Evolutionary conservation across 2,888 invertebrate species (phyloP), one percentile per base, ranked within the genome.

Genomic region (Caenorhabditis auriculariae): DNA sequence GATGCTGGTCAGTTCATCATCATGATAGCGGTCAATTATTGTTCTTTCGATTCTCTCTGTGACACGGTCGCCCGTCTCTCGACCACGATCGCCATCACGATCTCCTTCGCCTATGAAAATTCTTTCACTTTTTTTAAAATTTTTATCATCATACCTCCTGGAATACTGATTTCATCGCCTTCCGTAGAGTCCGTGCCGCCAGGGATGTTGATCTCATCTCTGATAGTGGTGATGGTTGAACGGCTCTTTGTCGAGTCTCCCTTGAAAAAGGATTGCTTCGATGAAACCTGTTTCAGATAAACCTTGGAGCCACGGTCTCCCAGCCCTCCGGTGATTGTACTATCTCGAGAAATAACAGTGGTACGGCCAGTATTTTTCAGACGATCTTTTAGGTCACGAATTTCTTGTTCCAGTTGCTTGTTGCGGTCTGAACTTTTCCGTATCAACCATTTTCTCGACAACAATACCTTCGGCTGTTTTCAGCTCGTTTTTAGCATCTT

Each of bases 1-100:
- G 53, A 57, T 57, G 52, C 62, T 60, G 9, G 54, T 50, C 32
- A 80, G 72, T 57, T 80, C 78, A 47, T 74, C 69, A 60, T 78
- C 78, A 48, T 73, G 70, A 45, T 72, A 72, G 41, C 60, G 55
- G 51, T 65, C 65, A 24, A 61, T 43, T 51, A 65, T 60, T 32
- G 54, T 60, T 43, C 60, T 56, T 32, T 57, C 59, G 38, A 60
- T 60, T 46, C 65, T 53, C 28, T 60, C 59, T 15, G 27, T 26
- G 12, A 28, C 43, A 24, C 51, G 29, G 1, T 39, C 50, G 7
- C 54, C 54, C n/a, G n/a, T n/a, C 23, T 41, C 27, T 35, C 54
- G 28, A 17, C 51, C 51, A 28, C 23, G 23, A 41, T 28, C 48
- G 2, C 43, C 15, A 46, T 45, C 48, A 19, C 48, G 47, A n/a